These are phyloP conservation scores for Telenomus remus DNA, from an alignment of 1,140 invertebrate species.

Conservation along the genomic window DNA sequence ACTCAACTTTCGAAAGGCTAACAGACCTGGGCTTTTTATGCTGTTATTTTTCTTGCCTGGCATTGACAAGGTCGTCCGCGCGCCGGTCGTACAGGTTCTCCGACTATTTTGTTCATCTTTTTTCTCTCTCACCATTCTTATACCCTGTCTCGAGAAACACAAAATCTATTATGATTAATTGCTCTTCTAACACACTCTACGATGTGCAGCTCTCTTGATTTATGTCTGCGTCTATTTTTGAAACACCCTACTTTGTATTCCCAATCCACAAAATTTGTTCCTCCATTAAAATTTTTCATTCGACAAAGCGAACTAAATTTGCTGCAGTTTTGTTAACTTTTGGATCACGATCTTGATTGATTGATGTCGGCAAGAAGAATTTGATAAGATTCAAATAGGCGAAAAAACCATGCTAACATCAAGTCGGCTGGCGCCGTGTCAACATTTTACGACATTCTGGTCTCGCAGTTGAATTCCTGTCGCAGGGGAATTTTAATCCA, in stretches of 20 bases:
- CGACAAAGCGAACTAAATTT: too few species aligned
- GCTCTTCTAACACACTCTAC: slow-evolving; percentile 16
- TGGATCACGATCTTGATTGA: neutral
- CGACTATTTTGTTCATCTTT: slow-evolving; percentile 18
- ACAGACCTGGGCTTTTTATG: slow-evolving; percentile 13
- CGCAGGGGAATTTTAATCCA: slow-evolving; percentile 40
- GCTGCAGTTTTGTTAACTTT: neutral
- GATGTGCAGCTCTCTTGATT: neutral
- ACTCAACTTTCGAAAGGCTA: slow-evolving; percentile 19
- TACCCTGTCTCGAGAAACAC: slow-evolving; percentile 1
- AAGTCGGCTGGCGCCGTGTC: slow-evolving; percentile 47
- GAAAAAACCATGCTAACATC: slow-evolving; percentile 42
- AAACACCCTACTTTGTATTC: too few species aligned
- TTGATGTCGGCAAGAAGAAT: slow-evolving; percentile 9
- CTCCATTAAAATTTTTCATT: too few species aligned
- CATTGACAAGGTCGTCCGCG: slow-evolving; percentile 43
- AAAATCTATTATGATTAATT: slow-evolving; percentile 12
- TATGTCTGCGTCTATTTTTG: neutral
- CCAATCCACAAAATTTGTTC: too few species aligned
- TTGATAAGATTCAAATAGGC: slow-evolving; percentile 22
- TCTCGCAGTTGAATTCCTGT: slow-evolving; percentile 44
- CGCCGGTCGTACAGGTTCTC: slow-evolving; percentile 23
- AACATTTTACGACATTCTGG: slow-evolving; percentile 57
- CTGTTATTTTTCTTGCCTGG: slow-evolving; percentile 36
- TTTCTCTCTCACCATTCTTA: neutral